Conservation (phyloP, 2,797 vertebrate species). For the Heterohyrax brucei region DNA sequence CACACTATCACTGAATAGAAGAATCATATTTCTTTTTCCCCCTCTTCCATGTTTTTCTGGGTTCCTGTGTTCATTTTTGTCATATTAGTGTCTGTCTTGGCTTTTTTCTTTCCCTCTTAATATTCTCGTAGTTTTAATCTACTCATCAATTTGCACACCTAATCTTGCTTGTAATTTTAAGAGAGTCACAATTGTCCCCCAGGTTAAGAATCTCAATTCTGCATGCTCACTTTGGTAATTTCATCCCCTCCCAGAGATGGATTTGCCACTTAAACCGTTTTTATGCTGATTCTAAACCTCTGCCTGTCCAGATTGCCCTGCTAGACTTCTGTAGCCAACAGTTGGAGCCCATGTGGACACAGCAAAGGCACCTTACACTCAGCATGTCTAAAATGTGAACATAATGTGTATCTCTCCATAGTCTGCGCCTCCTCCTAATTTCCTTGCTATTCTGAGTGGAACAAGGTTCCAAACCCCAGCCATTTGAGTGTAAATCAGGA, state of each 20-base stretch:
- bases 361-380: background rate
- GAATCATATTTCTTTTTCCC: background rate
- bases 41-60: background rate
- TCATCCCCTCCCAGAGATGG: background rate
- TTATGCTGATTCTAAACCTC: background rate
- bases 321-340: background rate
- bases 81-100: background rate
- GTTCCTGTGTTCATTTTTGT: slow-evolving; percentile 33
- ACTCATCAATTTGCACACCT: background rate
- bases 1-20: background rate
- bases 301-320: background rate
- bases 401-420: background rate
- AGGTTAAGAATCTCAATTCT: background rate
- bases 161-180: background rate
- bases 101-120: background rate
- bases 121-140: background rate
- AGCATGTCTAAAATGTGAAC: background rate
- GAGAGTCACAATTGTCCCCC: background rate
- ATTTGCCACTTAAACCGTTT: background rate
- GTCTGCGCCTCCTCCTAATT: background rate
- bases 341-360: background rate
- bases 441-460: background rate
- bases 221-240: background rate
- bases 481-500: background rate
- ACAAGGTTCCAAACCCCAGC: background rate